Evolutionary conservation across 2,888 invertebrate genomes (phyloP).

Genomic region (Liposcelis brunnea): DNA sequence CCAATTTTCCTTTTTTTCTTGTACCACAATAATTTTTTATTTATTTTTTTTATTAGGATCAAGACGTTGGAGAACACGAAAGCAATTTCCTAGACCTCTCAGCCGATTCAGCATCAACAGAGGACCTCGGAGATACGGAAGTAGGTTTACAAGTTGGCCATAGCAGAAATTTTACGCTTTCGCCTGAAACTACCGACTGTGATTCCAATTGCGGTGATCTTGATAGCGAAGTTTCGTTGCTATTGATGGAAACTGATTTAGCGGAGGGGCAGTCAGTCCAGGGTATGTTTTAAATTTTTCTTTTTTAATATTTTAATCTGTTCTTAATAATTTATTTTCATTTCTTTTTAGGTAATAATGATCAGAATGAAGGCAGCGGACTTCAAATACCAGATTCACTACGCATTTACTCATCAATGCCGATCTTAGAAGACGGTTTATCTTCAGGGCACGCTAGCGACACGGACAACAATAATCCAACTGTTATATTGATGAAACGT

Average conservation of each 20-base stretch:
- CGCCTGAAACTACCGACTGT: slow-evolving; percentile 84
- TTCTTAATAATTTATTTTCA: too few relatives aligned
- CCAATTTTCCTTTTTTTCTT: too few relatives aligned
- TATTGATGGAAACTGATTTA: slow-evolving; percentile 51
- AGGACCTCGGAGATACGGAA: slow-evolving; percentile 43
- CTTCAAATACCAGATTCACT: not conserved
- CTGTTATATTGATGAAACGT: slow-evolving; percentile 41
- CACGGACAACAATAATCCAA: slow-evolving; percentile 73
- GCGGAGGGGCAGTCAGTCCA: slow-evolving; percentile 15
- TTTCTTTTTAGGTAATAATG: too few relatives aligned
- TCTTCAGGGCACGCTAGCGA: slow-evolving; percentile 90
- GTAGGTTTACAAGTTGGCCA: slow-evolving; percentile 46
- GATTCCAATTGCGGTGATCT: slow-evolving; percentile 76
- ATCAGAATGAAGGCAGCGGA: not conserved
- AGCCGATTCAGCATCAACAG: slow-evolving; percentile 42
- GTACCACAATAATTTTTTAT: not conserved
- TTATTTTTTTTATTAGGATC: slow-evolving; percentile 24
- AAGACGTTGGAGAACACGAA: slow-evolving; percentile 34
- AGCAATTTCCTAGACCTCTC: slow-evolving; percentile 41
- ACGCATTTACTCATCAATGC: slow-evolving; percentile 62
- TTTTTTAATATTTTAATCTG: slow-evolving; percentile 14
- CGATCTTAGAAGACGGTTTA: slow-evolving; percentile 82
- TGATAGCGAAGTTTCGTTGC: slow-evolving; percentile 67
- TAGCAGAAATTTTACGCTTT: slow-evolving; percentile 72
- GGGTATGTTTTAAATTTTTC: slow-evolving; percentile 27